A percentile compares a stretch with the other conserved stretches of the same genome.
phyloP scores from a whole-genome alignment of 2,797 vertebrate species.

The Spea hammondii region DNA sequence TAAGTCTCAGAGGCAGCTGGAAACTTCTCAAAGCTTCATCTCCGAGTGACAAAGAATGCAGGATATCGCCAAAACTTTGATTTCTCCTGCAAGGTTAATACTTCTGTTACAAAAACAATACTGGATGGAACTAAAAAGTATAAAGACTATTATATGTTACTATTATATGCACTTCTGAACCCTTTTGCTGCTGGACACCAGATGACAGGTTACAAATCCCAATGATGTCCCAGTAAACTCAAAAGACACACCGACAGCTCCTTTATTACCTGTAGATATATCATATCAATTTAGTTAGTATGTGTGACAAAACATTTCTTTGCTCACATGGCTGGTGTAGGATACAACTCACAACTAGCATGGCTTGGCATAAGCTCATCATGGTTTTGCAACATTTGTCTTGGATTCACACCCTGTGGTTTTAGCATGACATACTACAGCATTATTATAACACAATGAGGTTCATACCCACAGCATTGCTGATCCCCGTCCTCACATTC shows the following conservation, averaged over 20 bases:
- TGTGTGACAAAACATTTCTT: too few species aligned
- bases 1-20: constrained; percentile 78
- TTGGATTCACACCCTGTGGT: too few species aligned
- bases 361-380: too few species aligned
- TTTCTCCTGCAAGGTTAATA: constrained; percentile 69
- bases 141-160: not conserved
- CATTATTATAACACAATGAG: not conserved
- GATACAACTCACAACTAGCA: too few species aligned
- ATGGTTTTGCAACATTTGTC: too few species aligned
- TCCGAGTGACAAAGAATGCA: constrained; percentile 76
- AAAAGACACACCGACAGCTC: constrained; percentile 78
- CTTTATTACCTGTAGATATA: constrained; percentile 73
- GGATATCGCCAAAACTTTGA: constrained; percentile 79
- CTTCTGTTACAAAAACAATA: not conserved
- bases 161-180: constrained; percentile 46
- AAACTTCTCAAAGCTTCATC: constrained; percentile 74
- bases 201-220: constrained; percentile 81
- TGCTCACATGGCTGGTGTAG: too few species aligned
- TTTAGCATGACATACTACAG: not conserved
- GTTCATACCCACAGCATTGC: constrained; percentile 75
- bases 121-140: not conserved
- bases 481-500: constrained; percentile 78
- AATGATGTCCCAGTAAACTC: constrained; percentile 74
- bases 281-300: not conserved
- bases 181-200: constrained; percentile 80